Base-by-base conservation (phyloP, 2,113 vertebrate genomes). In the Zeus faber region DNA sequence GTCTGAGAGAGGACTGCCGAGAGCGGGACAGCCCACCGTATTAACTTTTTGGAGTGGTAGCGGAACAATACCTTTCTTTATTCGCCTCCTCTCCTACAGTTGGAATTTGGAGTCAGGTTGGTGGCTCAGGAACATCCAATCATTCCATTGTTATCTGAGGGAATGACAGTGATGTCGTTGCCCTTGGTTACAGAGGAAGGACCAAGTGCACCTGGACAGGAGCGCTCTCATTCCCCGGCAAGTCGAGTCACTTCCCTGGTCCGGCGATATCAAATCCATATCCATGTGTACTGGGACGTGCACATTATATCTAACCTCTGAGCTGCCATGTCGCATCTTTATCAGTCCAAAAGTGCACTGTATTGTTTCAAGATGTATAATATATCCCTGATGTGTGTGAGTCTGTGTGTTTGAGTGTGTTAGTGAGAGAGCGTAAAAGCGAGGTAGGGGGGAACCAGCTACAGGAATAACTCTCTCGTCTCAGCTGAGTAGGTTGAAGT, bases 81-180 rank as follows among this genome's bases (percentile, higher is more conserved):
- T 74, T 33, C 53, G 62, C 46, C 46, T 41, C 22, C 67, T 49
- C 43, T 33, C 24, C 33, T 44, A 14, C 22, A 56, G 57, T 59
- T 75, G 74, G 68, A 69, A 82, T 87, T 82, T 60, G 48, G 58
- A 67, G 56, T 72, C 49, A 52, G 14, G 64, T 69, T 65, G 51
- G 67, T 75, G 40, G 59, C 59, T 67, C 64, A 67, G 80, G 72
- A 84, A 78, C 74, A 70, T 82, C 77, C 64, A 21, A 57, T 83
- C 70, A 77, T 85, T 84, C 68, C 75, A 56, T 70, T 66, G 58
- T 68, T 81, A 70, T 84, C 78, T 74, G 41, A 65, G 49, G 65
- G 44, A 76, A 66, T 35, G 62, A 72, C 61, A 72, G 62, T 63
- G 68, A 80, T 76, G 67, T 60, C 65, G 72, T 67, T 72, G 73